Conservation (phyloP, 1,140 invertebrate species). For the Lordiphosa mommai region DNA sequence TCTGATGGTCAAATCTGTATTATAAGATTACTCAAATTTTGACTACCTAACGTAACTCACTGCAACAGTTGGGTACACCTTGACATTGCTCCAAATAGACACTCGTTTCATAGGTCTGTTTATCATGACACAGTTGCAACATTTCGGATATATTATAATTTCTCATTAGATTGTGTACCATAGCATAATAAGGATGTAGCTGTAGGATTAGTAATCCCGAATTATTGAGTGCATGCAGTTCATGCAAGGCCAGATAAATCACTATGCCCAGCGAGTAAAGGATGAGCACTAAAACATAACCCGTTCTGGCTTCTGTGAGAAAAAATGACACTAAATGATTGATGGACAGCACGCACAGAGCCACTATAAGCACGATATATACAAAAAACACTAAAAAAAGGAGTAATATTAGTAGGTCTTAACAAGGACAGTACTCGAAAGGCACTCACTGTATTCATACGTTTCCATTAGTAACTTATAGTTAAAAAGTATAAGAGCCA, state of each 20-base stretch:
- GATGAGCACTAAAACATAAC: conserved; percentile 13
- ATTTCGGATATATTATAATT: not conserved
- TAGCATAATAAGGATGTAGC: conserved; percentile 22
- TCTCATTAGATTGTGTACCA: conserved; percentile 15
- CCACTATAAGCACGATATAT: conserved; percentile 9
- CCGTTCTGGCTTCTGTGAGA: not conserved
- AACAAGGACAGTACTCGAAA: too few species aligned
- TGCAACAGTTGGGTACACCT: conserved; percentile 33
- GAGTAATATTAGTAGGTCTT: too few species aligned
- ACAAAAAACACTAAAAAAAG: conserved; percentile 2
- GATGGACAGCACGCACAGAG: conserved; percentile 19
- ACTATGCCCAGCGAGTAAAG: conserved; percentile 29
- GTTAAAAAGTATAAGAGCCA: conserved; percentile 7
- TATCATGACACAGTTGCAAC: conserved; percentile 12
- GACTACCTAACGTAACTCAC: conserved; percentile 9
- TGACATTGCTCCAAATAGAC: conserved; percentile 31
- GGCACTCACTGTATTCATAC: conserved; percentile 18
- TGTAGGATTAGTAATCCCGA: not conserved
- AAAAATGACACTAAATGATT: conserved; percentile 20
- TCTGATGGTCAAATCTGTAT: not conserved
- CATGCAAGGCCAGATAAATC: not conserved
- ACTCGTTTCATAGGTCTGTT: conserved; percentile 34
- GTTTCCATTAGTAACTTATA: conserved; percentile 3
- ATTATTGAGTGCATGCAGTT: not conserved
- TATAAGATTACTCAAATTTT: too few species aligned